A percentile compares a stretch with the other conserved stretches of the same genome.
These are phyloP conservation scores for Dreissena rostriformis DNA, from an alignment of 1,140 invertebrate genomes.

Conservation along the genomic window DNA sequence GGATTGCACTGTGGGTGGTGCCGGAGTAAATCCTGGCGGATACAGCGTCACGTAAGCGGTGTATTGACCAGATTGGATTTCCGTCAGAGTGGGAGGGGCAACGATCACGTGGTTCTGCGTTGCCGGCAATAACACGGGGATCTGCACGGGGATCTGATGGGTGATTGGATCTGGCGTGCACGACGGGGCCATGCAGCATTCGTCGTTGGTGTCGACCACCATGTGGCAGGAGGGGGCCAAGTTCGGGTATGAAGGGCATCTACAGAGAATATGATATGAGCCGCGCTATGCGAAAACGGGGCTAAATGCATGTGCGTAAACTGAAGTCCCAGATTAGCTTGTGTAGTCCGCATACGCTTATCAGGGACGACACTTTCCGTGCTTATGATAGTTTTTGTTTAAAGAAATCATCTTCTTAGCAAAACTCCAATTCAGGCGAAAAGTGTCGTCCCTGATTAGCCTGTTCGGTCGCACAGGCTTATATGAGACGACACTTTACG, in stretches of 20 bases:
- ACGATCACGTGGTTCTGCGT: constrained; percentile 54
- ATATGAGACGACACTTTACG: no score
- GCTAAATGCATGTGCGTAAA: no score
- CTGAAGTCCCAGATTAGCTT: no score
- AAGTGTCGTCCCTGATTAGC: no score
- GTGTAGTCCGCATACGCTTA: no score
- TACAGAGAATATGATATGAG: constrained; percentile 44
- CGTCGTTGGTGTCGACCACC: constrained; percentile 66
- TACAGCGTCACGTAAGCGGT: constrained; percentile 51
- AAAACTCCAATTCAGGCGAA: no score
- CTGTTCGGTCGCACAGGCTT: no score
- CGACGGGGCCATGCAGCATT: constrained; percentile 70
- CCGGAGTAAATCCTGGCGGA: constrained; percentile 60
- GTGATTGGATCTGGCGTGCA: constrained; percentile 67
- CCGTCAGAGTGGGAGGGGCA: constrained; percentile 33
- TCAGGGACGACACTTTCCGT: no score
- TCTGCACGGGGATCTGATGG: constrained; percentile 57
- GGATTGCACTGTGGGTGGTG: constrained; percentile 56
- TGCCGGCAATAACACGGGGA: constrained; percentile 61
- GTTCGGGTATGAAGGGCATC: constrained; percentile 70
- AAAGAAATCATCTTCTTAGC: no score
- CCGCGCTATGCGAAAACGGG: no score
- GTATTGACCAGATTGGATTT: constrained; percentile 37
- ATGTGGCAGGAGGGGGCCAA: constrained; percentile 68
- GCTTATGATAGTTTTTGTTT: no score